phyloP scores from a whole-genome alignment of 1,140 invertebrate genomes.

The Amyelois transitella region DNA sequence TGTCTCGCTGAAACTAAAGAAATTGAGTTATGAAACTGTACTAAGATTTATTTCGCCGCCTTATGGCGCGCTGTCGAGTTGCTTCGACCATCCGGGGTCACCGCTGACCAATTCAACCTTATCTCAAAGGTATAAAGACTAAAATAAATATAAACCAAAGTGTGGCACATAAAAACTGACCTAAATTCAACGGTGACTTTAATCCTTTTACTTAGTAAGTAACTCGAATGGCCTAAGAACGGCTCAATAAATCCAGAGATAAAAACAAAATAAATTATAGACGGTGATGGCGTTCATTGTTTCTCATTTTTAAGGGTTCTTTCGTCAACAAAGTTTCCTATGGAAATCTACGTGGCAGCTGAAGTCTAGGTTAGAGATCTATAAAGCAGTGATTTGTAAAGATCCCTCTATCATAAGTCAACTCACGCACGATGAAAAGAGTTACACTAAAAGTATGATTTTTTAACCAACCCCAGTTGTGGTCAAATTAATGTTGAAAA shows the following conservation, averaged over 20 bases:
- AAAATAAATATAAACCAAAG: not conserved
- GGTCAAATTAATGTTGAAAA: no score
- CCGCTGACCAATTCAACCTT: not conserved
- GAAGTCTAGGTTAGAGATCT: no score
- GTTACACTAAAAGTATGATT: no score
- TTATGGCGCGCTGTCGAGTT: constrained; percentile 16
- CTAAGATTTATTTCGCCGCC: constrained; percentile 32
- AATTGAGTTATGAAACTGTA: constrained; percentile 32
- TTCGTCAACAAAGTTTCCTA: no score
- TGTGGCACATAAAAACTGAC: constrained; percentile 20
- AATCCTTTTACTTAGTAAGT: constrained; percentile 20
- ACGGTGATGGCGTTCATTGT: constrained; percentile 9
- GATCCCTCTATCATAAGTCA: no score
- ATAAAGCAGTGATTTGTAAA: no score
- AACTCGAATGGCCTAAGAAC: constrained; percentile 20
- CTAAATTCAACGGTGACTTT: constrained; percentile 15
- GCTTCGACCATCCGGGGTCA: not conserved
- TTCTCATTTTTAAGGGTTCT: no score
- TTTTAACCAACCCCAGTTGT: no score
- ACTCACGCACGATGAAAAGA: no score
- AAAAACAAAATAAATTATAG: constrained; percentile 16
- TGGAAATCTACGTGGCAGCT: no score
- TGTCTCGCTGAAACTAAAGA: constrained; percentile 22
- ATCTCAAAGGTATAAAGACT: not conserved
- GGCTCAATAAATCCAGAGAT: constrained; percentile 15